Conservation (phyloP, 2,113 vertebrate genomes). For the Serinus canaria region DNA sequence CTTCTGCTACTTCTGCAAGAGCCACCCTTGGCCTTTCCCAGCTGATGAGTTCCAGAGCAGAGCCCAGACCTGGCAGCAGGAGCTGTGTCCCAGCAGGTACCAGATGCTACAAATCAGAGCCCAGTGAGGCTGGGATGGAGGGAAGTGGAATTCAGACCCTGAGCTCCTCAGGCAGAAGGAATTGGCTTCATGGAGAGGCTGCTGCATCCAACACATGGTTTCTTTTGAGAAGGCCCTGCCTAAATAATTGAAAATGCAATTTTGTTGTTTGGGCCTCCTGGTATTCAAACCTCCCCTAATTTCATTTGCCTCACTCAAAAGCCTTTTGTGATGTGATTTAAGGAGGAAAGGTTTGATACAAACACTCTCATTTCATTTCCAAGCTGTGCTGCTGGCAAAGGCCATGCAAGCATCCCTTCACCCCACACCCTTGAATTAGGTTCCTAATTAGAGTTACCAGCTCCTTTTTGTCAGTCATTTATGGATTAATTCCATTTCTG, state of each 20-base stretch:
- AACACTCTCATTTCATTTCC: slow-evolving; percentile 48
- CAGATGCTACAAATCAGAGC: not conserved
- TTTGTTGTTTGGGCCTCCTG: slow-evolving; percentile 22
- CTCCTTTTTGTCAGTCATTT: not conserved
- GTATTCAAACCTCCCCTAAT: slow-evolving; percentile 40
- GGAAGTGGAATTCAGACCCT: not conserved
- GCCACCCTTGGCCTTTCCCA: not conserved
- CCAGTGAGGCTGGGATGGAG: not conserved
- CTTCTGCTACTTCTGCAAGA: not conserved
- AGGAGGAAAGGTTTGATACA: not conserved
- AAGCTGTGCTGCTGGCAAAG: slow-evolving; percentile 14
- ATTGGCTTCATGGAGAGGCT: not conserved
- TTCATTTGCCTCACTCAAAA: slow-evolving; percentile 35
- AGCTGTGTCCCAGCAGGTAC: not conserved
- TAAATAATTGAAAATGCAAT: slow-evolving; percentile 35
- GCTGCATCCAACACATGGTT: not conserved
- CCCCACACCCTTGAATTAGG: not conserved
- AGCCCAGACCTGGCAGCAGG: not conserved
- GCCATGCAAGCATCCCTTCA: not conserved
- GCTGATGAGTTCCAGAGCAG: not conserved
- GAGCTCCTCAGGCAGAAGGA: not conserved
- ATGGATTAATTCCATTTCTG: slow-evolving; percentile 21
- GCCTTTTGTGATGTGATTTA: slow-evolving; percentile 36
- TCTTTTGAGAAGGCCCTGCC: slow-evolving; percentile 4
- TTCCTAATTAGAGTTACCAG: not conserved